phyloP scores from a whole-genome alignment of 1,140 invertebrate species.

The Drosophila ironensis region DNA sequence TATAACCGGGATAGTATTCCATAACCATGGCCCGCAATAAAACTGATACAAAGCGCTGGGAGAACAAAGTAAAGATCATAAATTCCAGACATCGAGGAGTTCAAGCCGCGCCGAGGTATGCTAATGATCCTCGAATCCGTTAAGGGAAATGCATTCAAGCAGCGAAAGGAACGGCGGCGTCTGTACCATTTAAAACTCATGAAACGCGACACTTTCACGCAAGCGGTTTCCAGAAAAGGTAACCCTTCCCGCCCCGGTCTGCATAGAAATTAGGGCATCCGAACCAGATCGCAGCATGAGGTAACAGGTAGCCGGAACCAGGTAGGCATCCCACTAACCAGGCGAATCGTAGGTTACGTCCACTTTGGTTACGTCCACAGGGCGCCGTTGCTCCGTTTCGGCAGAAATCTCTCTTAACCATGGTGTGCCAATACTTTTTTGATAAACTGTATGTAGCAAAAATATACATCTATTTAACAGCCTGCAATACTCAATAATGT shows the following conservation, averaged over 20 bases:
- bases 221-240: conserved; percentile 58
- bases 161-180: conserved; percentile 18
- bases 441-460: too few species aligned
- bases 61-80: conserved; percentile 47
- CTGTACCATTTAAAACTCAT: conserved; percentile 34
- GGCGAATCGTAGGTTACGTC: too few species aligned
- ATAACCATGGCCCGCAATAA: conserved; percentile 22
- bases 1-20: neutral
- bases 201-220: conserved; percentile 66
- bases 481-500: too few species aligned
- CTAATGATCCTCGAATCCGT: conserved; percentile 40
- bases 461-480: too few species aligned
- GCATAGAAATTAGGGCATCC: conserved; percentile 51
- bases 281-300: conserved; percentile 3
- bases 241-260: neutral
- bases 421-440: too few species aligned
- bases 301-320: conserved; percentile 35
- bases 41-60: conserved; percentile 36
- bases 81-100: conserved; percentile 19
- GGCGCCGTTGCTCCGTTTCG: neutral
- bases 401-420: neutral
- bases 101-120: conserved; percentile 15
- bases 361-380: neutral
- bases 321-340: conserved; percentile 16
- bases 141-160: conserved; percentile 45